Evolutionary conservation across 2,113 vertebrate genomes (phyloP).

Genomic region (Leptodactylus fuscus): DNA sequence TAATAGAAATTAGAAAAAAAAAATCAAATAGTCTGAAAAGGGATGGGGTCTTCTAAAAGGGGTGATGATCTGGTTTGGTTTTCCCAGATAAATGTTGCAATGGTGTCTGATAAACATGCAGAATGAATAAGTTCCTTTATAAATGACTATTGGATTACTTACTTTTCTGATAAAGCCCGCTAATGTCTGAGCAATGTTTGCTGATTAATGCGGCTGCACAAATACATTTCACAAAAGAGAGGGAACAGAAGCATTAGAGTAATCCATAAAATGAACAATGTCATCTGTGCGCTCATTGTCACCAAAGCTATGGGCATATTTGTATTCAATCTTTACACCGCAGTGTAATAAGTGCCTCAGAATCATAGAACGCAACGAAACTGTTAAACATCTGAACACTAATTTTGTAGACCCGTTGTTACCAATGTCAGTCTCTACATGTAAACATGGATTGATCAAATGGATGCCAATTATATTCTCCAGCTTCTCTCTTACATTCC

Average conservation of each 20-base stretch:
- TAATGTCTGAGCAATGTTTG: slow-evolving; percentile 18
- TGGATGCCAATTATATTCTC: neutral
- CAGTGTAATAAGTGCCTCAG: neutral
- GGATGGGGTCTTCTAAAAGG: too few species aligned
- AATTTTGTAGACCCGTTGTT: neutral
- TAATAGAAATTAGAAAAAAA: too few species aligned
- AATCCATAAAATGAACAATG: neutral
- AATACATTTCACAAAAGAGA: slow-evolving; percentile 10
- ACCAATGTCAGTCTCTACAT: neutral
- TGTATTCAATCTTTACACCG: neutral
- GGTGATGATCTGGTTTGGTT: too few species aligned
- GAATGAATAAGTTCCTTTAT: slow-evolving; percentile 14
- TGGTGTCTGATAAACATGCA: slow-evolving; percentile 28
- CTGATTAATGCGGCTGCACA: slow-evolving; percentile 37
- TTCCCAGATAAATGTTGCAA: slow-evolving; percentile 50
- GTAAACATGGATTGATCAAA: neutral
- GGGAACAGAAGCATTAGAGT: neutral
- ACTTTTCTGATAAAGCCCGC: slow-evolving; percentile 32
- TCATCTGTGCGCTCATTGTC: slow-evolving; percentile 5
- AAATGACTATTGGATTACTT: slow-evolving; percentile 34
- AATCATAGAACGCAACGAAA: neutral
- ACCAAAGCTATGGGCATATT: neutral
- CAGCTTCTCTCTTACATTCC: too few species aligned
- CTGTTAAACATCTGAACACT: neutral
- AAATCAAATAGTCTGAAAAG: too few species aligned